phyloP scores from a whole-genome alignment of 1,140 invertebrate species.

The Eubasilissa regina region DNA sequence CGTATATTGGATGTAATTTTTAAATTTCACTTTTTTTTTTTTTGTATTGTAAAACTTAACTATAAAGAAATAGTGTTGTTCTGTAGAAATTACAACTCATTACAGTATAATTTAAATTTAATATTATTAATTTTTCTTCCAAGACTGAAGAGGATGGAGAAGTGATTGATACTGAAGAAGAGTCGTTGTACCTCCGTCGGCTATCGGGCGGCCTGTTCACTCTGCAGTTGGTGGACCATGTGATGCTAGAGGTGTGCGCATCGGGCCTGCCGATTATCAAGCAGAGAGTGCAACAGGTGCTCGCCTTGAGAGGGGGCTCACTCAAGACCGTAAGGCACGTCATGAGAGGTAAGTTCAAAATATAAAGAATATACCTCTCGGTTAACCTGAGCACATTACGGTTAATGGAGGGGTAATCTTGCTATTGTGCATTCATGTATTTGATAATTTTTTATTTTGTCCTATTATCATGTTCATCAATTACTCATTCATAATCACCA shows the following conservation, averaged over 20 bases:
- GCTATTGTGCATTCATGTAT: too few relatives aligned
- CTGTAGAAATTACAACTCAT: too few relatives aligned
- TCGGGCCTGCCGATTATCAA: constrained; percentile 85
- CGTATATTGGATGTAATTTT: too few relatives aligned
- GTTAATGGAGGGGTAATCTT: too few relatives aligned
- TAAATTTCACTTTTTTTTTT: too few relatives aligned
- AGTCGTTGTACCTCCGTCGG: constrained; percentile 87
- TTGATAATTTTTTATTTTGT: too few relatives aligned
- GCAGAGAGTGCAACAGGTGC: constrained; percentile 90
- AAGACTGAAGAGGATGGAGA: constrained; percentile 63
- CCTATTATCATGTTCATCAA: too few relatives aligned
- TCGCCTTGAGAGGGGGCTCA: constrained; percentile 91
- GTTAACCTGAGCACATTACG: too few relatives aligned
- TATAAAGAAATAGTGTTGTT: too few relatives aligned
- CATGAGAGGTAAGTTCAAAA: constrained; percentile 82
- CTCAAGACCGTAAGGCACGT: constrained; percentile 95
- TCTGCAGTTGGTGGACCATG: constrained; percentile 95
- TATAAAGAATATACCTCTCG: too few relatives aligned
- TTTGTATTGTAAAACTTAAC: too few relatives aligned
- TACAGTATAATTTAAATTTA: not conserved
- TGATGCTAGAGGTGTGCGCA: constrained; percentile 91
- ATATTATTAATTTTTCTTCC: not conserved
- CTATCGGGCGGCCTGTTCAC: constrained; percentile 96
- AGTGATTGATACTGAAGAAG: constrained; percentile 71
- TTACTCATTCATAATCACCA: too few relatives aligned